phyloP scores from a whole-genome alignment of 2,113 vertebrate genomes.

The Cyprinodon tularosa region DNA sequence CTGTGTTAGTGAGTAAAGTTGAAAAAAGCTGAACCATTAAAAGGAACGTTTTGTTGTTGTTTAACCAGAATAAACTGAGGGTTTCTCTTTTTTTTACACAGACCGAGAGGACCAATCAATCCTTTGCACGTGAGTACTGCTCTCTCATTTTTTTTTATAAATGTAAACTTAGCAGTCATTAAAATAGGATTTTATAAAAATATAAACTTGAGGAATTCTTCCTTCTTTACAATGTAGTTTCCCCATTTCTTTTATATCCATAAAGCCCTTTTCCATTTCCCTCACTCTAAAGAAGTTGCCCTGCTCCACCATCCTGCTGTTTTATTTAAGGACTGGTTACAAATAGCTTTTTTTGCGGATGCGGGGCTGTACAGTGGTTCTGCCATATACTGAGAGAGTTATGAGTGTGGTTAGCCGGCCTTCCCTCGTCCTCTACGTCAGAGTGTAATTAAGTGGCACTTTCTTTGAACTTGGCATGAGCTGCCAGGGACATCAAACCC shows the following conservation, averaged over 20 bases:
- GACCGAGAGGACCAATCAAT: conserved; percentile 98
- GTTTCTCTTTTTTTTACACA: conserved; percentile 71
- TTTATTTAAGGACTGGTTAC: conserved; percentile 63
- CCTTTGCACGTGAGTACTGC: conserved; percentile 93
- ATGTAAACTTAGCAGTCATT: neutral
- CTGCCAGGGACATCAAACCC: conserved; percentile 18
- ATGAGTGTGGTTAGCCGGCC: conserved; percentile 61
- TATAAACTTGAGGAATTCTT: neutral
- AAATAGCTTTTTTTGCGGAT: conserved; percentile 54
- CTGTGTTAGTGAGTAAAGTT: neutral
- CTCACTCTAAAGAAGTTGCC: conserved; percentile 26
- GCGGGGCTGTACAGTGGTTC: conserved; percentile 32
- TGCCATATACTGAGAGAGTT: conserved; percentile 41
- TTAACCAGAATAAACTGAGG: conserved; percentile 27
- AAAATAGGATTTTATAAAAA: neutral
- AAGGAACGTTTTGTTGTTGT: neutral
- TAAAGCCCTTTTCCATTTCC: conserved; percentile 8
- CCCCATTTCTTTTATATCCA: conserved; percentile 1
- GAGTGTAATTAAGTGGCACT: conserved; percentile 51
- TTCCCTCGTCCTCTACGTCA: conserved; percentile 50
- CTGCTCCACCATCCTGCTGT: conserved; percentile 29
- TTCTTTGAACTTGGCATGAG: conserved; percentile 17
- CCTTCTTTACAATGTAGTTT: conserved; percentile 1
- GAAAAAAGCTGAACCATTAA: neutral
- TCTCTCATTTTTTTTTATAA: conserved; percentile 4